Evolutionary conservation across 2,888 invertebrate species (phyloP).

Genomic region (Dione vanillae): DNA sequence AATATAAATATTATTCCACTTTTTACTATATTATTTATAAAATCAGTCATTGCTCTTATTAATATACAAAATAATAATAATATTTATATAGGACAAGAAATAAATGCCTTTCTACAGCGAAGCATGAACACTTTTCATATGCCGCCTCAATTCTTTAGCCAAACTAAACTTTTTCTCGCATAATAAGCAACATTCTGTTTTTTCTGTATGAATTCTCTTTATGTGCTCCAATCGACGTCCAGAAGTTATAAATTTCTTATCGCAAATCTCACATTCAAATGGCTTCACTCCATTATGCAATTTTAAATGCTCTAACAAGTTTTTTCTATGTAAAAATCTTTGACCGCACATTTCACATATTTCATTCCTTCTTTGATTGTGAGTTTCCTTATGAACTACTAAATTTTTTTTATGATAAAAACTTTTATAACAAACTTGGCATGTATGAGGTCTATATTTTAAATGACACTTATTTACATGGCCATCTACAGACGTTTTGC

Average conservation of each 20-base stretch:
- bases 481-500: constrained; percentile 60
- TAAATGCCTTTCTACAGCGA: constrained; percentile 16
- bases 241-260: constrained; percentile 60
- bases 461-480: constrained; percentile 66
- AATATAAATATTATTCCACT: too few relatives aligned
- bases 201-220: constrained; percentile 63
- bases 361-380: constrained; percentile 54
- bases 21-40: too few relatives aligned
- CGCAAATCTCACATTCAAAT: constrained; percentile 62
- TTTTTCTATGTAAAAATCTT: constrained; percentile 60
- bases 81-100: background rate
- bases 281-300: constrained; percentile 62
- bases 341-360: constrained; percentile 67
- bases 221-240: constrained; percentile 65
- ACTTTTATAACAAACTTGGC: constrained; percentile 60
- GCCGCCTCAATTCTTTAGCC: constrained; percentile 63
- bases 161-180: constrained; percentile 67
- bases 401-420: constrained; percentile 66
- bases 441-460: constrained; percentile 56
- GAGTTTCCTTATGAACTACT: constrained; percentile 58
- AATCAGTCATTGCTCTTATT: too few relatives aligned
- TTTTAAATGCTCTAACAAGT: constrained; percentile 61
- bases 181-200: constrained; percentile 56
- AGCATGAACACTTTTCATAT: constrained; percentile 59
- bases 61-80: background rate